Evolutionary conservation across 2,113 vertebrate genomes (phyloP).

Genomic region (Drymodes brunneopygia): DNA sequence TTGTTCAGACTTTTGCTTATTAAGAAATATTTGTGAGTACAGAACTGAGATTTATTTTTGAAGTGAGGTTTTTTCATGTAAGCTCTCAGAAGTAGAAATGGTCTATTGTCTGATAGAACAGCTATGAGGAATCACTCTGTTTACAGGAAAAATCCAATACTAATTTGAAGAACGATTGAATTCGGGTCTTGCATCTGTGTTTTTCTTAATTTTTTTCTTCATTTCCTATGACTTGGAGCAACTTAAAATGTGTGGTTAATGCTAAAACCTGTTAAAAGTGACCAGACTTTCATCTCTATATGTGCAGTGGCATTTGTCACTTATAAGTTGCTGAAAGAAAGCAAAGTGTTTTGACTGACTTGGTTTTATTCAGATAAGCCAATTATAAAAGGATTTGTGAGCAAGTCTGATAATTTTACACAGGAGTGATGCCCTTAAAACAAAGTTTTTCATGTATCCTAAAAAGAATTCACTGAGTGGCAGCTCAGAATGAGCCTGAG

Average conservation of each 20-base stretch:
- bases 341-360: background rate
- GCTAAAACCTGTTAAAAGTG: background rate
- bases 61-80: background rate
- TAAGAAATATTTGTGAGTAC: background rate
- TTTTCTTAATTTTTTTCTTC: background rate
- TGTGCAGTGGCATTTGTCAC: background rate
- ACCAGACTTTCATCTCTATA: background rate
- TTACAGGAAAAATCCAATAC: background rate
- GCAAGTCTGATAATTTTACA: background rate
- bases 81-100: background rate
- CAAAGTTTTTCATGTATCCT: background rate
- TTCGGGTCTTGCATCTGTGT: background rate
- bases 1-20: background rate
- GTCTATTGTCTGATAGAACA: background rate
- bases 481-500: background rate
- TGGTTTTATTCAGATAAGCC: background rate
- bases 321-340: background rate
- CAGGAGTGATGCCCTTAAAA: background rate
- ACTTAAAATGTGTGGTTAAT: background rate
- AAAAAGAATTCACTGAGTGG: background rate
- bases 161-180: background rate
- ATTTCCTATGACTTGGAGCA: background rate
- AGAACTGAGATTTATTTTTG: background rate
- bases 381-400: background rate
- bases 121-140: background rate